Conservation (phyloP, 2,888 invertebrate species). For the Lepeophtheirus nordmannii region DNA sequence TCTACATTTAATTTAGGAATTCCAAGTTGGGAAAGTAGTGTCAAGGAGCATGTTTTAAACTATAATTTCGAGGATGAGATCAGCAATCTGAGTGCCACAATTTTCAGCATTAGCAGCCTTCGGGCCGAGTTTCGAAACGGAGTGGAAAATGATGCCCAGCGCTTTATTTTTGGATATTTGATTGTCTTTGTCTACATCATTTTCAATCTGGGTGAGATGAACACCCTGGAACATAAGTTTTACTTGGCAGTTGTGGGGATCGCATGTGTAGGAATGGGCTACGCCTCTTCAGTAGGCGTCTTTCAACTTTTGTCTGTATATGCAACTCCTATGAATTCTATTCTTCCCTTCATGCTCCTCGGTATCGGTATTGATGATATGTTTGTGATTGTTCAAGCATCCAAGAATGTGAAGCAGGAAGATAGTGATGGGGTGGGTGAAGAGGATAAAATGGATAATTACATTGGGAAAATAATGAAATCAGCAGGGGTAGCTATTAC, state of each 20-base stretch:
- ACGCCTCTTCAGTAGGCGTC: slow-evolving; percentile 34
- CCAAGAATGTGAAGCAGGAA: not conserved
- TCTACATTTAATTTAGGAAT: not conserved
- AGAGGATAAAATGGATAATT: not conserved
- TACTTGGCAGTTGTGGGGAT: slow-evolving; percentile 33
- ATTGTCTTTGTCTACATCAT: slow-evolving; percentile 35
- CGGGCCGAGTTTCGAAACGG: not conserved
- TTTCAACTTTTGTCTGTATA: slow-evolving; percentile 34
- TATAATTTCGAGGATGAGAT: not conserved
- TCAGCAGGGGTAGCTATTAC: slow-evolving; percentile 41
- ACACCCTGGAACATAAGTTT: slow-evolving; percentile 33
- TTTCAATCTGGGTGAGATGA: slow-evolving; percentile 35
- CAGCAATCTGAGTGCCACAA: not conserved
- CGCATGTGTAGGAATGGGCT: slow-evolving; percentile 34
- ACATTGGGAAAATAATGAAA: slow-evolving; percentile 30
- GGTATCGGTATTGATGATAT: slow-evolving; percentile 38
- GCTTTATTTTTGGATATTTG: slow-evolving; percentile 31
- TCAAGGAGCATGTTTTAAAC: not conserved
- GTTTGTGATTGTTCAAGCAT: slow-evolving; percentile 35
- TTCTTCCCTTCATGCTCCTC: slow-evolving; percentile 36
- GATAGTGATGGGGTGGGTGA: not conserved
- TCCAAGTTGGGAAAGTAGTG: not conserved
- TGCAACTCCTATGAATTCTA: slow-evolving; percentile 36
- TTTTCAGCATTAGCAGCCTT: not conserved
- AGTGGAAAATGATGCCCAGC: slow-evolving; percentile 18